Percentiles rank a stretch among this genome's conserved stretches.
Conservation (phyloP, 2,888 invertebrate species). For the Caenorhabditis sp. region DNA sequence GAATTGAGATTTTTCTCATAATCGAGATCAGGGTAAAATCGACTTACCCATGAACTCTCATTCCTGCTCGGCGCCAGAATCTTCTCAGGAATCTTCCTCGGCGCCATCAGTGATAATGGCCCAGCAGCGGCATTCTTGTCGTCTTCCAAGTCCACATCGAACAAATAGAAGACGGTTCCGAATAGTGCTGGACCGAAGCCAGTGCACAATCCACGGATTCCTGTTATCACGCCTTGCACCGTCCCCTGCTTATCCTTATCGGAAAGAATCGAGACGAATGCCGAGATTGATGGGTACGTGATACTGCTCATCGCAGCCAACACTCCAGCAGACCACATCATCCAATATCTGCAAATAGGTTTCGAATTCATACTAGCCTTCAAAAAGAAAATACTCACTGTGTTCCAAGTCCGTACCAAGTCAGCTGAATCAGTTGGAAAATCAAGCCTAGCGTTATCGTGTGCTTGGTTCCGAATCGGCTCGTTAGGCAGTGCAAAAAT, state of each 20-base stretch:
- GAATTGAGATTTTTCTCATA: no score
- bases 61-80: conserved; percentile 74
- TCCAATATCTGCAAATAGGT: conserved; percentile 85
- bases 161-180: conserved; percentile 97
- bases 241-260: conserved; percentile 97
- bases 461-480: conserved; percentile 91
- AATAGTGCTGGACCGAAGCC: conserved; percentile 96
- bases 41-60: conserved; percentile 69
- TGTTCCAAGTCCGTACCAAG: conserved; percentile 86
- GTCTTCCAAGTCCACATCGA: conserved; percentile 96
- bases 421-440: conserved; percentile 96
- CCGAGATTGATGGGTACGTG: conserved; percentile 98
- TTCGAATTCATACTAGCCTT: no score
- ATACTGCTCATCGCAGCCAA: conserved; percentile 96
- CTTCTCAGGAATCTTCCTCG: conserved; percentile 60
- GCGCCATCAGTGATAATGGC: conserved; percentile 59
- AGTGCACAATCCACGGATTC: conserved; percentile 97
- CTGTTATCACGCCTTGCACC: conserved; percentile 98
- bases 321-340: conserved; percentile 99
- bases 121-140: conserved; percentile 76
- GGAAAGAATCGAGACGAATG: conserved; percentile 97
- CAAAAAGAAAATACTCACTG: conserved; percentile 64
- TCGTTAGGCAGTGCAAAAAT: conserved; percentile 66
- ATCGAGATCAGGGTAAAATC: no score
- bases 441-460: conserved; percentile 97